Conservation (phyloP, 2,797 vertebrate species). For the Lepus townsendii region DNA sequence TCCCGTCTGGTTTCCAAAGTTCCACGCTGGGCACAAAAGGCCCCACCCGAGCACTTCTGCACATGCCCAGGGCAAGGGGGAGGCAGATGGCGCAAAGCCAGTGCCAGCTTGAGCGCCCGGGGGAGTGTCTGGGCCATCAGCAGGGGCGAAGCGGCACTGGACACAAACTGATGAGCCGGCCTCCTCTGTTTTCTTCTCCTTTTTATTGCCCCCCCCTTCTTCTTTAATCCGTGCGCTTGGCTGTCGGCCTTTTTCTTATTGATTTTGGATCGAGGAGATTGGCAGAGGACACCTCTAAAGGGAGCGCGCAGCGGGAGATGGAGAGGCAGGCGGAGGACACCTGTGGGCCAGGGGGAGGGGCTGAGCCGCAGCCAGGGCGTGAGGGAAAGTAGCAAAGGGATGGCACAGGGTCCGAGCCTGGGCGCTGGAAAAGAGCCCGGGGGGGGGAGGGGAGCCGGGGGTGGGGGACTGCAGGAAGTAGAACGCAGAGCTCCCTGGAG, state of each 20-base stretch:
- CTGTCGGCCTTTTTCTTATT: slow-evolving; percentile 67
- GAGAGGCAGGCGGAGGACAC: not conserved
- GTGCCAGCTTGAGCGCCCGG: not conserved
- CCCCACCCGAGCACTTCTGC: not conserved
- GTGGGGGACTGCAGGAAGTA: not conserved
- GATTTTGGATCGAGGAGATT: slow-evolving; percentile 70
- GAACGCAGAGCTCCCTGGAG: not conserved
- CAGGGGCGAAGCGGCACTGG: not conserved
- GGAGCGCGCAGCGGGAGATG: slow-evolving; percentile 10
- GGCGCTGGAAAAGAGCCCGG: not conserved
- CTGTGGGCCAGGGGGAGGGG: not conserved
- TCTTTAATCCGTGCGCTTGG: slow-evolving; percentile 57
- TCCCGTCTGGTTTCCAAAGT: slow-evolving; percentile 30
- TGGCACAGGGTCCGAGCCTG: not conserved
- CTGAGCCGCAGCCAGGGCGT: no score
- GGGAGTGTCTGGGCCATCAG: not conserved
- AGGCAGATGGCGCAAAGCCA: not conserved
- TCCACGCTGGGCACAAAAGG: not conserved
- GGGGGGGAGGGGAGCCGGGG: not conserved
- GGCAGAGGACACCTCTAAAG: slow-evolving; percentile 55
- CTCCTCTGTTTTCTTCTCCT: slow-evolving; percentile 2
- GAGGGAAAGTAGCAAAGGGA: not conserved
- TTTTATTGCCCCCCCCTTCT: not conserved
- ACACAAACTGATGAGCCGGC: slow-evolving; percentile 9
- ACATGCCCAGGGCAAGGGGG: not conserved